A percentile compares a stretch with the other conserved stretches of the same genome.
phyloP scores from a whole-genome alignment of 2,113 vertebrate genomes.

The Ptilorrhoa leucosticta region DNA sequence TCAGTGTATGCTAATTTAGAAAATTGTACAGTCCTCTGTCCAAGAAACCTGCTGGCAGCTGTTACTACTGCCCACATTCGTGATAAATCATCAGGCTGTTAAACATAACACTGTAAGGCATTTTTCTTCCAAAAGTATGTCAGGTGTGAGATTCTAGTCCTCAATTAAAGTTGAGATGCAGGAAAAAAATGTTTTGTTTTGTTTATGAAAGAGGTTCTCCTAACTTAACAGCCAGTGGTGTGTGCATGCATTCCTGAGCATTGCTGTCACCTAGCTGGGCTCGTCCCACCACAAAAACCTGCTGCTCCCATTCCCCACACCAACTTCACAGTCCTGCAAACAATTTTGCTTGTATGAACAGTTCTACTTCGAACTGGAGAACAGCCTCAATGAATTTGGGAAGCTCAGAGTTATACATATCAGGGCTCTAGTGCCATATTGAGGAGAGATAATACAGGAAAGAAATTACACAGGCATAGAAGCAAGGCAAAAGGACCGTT shows the following conservation, averaged over 20 bases:
- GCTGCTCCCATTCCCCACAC: background rate
- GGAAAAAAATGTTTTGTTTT: background rate
- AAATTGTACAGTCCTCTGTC: background rate
- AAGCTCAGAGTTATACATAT: background rate
- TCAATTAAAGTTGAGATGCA: background rate
- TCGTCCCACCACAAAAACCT: accelerated
- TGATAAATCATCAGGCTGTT: background rate
- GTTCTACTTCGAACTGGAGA: background rate
- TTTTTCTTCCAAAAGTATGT: background rate
- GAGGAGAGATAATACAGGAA: background rate
- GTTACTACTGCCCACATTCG: background rate
- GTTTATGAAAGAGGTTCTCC: background rate
- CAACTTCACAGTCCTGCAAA: background rate
- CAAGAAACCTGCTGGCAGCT: background rate
- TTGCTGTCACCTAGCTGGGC: background rate
- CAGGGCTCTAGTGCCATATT: background rate
- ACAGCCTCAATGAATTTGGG: background rate
- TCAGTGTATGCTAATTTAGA: background rate
- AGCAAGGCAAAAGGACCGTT: background rate
- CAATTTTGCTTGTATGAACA: background rate
- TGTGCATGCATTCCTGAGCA: background rate
- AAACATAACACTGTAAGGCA: background rate
- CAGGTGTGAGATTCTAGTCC: background rate
- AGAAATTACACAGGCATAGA: background rate
- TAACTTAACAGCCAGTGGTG: background rate